phyloP scores from a whole-genome alignment of 2,888 invertebrate genomes.

The Cepaea hortensis region DNA sequence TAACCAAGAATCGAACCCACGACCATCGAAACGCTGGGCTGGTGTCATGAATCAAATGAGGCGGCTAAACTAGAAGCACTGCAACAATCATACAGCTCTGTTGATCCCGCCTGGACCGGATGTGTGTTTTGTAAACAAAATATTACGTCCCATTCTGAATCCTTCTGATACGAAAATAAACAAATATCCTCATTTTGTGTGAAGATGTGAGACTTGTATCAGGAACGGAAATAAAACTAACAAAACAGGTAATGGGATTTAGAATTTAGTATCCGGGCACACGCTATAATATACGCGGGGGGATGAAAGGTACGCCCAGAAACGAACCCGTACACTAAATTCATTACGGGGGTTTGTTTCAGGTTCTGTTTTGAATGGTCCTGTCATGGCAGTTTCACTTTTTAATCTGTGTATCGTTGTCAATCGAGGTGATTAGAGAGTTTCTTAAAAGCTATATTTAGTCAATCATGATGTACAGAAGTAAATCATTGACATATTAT shows the following conservation, averaged over 20 bases:
- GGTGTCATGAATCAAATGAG: no score
- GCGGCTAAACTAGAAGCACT: no score
- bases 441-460: no score
- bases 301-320: background rate
- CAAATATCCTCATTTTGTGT: background rate
- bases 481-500: no score
- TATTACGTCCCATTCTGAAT: background rate
- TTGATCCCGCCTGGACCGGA: background rate
- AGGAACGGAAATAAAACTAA: background rate
- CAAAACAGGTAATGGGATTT: background rate
- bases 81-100: background rate
- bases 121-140: constrained; percentile 21
- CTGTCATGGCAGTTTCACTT: background rate
- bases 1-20: no score
- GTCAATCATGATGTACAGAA: no score
- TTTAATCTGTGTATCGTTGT: no score
- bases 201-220: constrained; percentile 3
- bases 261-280: background rate
- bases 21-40: no score
- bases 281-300: no score
- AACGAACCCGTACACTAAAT: background rate
- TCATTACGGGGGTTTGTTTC: background rate
- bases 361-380: background rate
- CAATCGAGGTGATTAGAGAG: no score
- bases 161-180: background rate